Percentiles rank a stretch among this genome's conserved stretches.
These are phyloP conservation scores for Chymomyza procnemis DNA, from an alignment of 2,888 invertebrate genomes.

Conservation along the genomic window DNA sequence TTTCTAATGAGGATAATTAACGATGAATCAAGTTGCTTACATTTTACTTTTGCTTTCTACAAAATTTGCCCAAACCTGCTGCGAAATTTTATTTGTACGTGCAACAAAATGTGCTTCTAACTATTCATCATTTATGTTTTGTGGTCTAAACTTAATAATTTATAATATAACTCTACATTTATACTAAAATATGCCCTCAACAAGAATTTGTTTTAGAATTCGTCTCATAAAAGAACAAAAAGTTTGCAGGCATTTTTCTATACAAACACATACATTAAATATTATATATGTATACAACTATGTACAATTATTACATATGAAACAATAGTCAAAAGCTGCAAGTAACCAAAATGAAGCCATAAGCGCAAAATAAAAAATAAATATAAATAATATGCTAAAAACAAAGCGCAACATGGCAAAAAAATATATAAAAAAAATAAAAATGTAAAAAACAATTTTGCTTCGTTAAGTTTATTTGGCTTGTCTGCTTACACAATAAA, in stretches of 20 bases:
- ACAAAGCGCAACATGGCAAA: background rate
- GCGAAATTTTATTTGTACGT: too few species aligned
- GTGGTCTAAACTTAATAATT: too few species aligned
- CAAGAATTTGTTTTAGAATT: background rate
- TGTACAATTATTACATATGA: constrained; percentile 57
- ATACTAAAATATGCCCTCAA: background rate
- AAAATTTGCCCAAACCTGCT: too few species aligned
- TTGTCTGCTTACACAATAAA: constrained; percentile 30
- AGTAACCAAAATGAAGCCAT: constrained; percentile 25
- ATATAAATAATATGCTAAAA: constrained; percentile 19
- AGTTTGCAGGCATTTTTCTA: background rate
- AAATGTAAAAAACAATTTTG: constrained; percentile 40
- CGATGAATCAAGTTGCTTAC: too few species aligned
- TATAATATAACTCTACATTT: too few species aligned
- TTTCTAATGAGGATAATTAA: too few species aligned
- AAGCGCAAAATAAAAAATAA: constrained; percentile 30
- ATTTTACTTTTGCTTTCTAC: too few species aligned
- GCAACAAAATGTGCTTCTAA: too few species aligned
- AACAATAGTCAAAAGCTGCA: constrained; percentile 31
- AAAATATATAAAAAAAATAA: background rate
- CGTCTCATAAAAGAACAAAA: background rate
- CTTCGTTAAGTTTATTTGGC: constrained; percentile 71
- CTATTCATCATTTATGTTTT: too few species aligned
- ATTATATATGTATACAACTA: background rate
- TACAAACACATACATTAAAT: constrained; percentile 26